A percentile compares a stretch with the other conserved stretches of the same genome.
Evolutionary conservation across 2,888 invertebrate genomes (phyloP).

Genomic region (Fragum whitleyi): DNA sequence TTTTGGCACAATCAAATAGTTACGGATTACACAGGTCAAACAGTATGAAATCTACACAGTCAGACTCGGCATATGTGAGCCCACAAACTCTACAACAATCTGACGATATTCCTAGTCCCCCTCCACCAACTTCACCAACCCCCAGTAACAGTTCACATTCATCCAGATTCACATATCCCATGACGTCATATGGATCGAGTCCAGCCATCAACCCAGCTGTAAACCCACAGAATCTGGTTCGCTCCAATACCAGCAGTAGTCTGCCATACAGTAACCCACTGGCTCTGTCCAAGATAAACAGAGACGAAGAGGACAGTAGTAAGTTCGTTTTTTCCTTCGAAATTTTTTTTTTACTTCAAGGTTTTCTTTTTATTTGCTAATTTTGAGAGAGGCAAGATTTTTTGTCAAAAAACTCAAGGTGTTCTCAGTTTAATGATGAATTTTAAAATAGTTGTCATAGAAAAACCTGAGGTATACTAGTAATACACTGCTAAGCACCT

Average conservation of each 20-base stretch:
- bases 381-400: no score
- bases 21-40: constrained; percentile 81
- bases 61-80: constrained; percentile 96
- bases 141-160: constrained; percentile 80
- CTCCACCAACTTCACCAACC: constrained; percentile 79
- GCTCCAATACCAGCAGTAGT: constrained; percentile 79
- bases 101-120: constrained; percentile 75
- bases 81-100: constrained; percentile 77
- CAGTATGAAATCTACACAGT: constrained; percentile 91
- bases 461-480: no score
- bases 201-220: constrained; percentile 54
- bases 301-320: constrained; percentile 80
- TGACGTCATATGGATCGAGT: constrained; percentile 73
- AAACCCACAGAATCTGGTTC: constrained; percentile 74
- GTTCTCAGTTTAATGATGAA: no score
- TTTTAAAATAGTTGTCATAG: no score
- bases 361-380: no score
- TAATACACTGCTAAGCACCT: no score
- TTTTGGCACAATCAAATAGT: constrained; percentile 87
- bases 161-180: constrained; percentile 81
- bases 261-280: constrained; percentile 76
- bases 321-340: constrained; percentile 65
- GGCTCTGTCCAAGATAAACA: constrained; percentile 74
- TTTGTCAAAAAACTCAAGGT: no score
- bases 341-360: no score